phyloP scores from a whole-genome alignment of 2,113 vertebrate species.

The Platysternon megacephalum region DNA sequence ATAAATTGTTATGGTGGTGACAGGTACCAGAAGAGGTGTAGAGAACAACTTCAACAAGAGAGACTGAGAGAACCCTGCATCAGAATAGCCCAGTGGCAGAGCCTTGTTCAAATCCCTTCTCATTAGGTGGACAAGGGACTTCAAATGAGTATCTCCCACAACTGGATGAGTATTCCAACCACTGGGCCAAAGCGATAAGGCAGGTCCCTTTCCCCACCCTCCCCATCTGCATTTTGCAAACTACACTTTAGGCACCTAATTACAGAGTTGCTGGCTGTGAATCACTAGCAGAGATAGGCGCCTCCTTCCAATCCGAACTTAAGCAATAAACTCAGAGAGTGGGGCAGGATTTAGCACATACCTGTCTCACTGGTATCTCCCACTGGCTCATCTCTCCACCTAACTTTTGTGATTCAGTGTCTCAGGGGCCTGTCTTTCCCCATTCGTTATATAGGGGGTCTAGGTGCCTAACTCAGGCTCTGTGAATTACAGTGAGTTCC shows the following conservation, averaged over 20 bases:
- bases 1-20: too few relatives aligned
- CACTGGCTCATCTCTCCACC: too few relatives aligned
- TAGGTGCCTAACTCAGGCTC: too few relatives aligned
- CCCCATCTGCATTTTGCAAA: neutral
- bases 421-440: too few relatives aligned
- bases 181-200: neutral
- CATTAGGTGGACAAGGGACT: neutral
- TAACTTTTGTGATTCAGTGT: too few relatives aligned
- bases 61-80: neutral
- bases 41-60: neutral
- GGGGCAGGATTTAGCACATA: neutral
- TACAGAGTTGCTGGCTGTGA: neutral
- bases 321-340: neutral
- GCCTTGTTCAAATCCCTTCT: neutral
- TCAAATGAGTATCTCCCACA: neutral
- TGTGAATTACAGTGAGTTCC: too few relatives aligned
- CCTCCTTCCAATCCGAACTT: neutral
- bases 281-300: neutral
- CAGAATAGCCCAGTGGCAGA: neutral
- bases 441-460: too few relatives aligned
- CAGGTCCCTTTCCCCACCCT: too few relatives aligned
- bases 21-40: neutral
- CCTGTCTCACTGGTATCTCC: too few relatives aligned
- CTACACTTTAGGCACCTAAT: neutral
- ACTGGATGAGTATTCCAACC: neutral